phyloP scores from a whole-genome alignment of 2,888 invertebrate genomes.

The Aphodius granarius region DNA sequence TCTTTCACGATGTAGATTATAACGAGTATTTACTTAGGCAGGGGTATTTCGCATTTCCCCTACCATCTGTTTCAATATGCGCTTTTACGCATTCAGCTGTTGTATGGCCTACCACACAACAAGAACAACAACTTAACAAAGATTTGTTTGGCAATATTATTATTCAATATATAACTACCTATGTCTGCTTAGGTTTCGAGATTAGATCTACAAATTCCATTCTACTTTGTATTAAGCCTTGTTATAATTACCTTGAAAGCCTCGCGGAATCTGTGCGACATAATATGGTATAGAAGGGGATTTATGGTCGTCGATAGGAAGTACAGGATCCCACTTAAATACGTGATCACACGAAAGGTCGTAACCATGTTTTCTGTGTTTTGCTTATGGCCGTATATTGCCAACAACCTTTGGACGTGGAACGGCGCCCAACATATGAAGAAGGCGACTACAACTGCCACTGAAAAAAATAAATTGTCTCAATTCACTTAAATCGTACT shows the following conservation, averaged over 20 bases:
- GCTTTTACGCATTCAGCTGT: too few species aligned
- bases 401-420: slow-evolving; percentile 86
- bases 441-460: slow-evolving; percentile 88
- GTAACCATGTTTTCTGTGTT: slow-evolving; percentile 40
- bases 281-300: slow-evolving; percentile 89
- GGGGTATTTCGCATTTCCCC: background rate
- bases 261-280: slow-evolving; percentile 90
- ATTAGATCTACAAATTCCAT: background rate
- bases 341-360: slow-evolving; percentile 69
- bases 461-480: slow-evolving; percentile 56
- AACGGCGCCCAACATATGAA: slow-evolving; percentile 92
- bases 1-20: background rate
- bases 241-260: slow-evolving; percentile 78
- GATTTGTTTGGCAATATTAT: too few species aligned
- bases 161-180: too few species aligned
- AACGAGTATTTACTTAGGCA: background rate
- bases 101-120: too few species aligned
- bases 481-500: slow-evolving; percentile 15
- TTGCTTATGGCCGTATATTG: slow-evolving; percentile 62
- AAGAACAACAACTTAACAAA: too few species aligned
- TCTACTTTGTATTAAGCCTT: background rate
- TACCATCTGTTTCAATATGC: background rate
- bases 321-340: slow-evolving; percentile 86
- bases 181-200: background rate
- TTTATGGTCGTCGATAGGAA: slow-evolving; percentile 92